Evolutionary conservation across 1,140 invertebrate genomes (phyloP), one percentile per base, ranked within the genome.

Genomic region (Eueides isabella): DNA sequence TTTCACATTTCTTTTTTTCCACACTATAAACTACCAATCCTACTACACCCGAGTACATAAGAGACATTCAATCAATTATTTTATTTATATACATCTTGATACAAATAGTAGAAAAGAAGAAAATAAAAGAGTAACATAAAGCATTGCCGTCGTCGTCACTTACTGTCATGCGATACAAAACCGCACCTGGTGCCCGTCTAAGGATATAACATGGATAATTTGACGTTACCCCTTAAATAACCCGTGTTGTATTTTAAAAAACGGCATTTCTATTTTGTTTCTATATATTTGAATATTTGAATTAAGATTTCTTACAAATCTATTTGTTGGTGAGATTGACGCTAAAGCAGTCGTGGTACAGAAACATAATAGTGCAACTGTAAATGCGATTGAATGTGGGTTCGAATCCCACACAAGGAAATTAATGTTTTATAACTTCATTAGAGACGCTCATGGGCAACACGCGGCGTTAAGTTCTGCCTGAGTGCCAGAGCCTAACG

Each of bases 121-220:
- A 55, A 23, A 55, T 55, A 48, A 19, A n/a, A 48, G 41, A 19
- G 41, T 48, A 19, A 48, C 7, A 48, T 48, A 55, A 55, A 72
- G 41, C 65, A 72, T 72, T 67, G 62, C 61, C 66, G 41, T 73
- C 72, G 65, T 73, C 72, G 72, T 68, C 72, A 73, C 72, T 73
- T 73, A 73, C 33, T 73, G 72, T 73, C 66, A 73, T 12, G 31
- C 48, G 67, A 69, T 28, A n/a, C 29, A 26, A 55, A 69, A 63
- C 41, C 72, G 29, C 72, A 73, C 72, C 72, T 73, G 72, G 31
- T 55, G 5, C 72, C 44, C 55, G 55, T 19, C 65, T 61, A 19
- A 33, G 33, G 44, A 63, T 67, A 66, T 33, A 65, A 61, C 62
- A n/a, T 26, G 29, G 55, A 73, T 73, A 73, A 73, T 73, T 73